A percentile compares a stretch with the other conserved stretches of the same genome.
Conservation (phyloP, 2,113 vertebrate genomes). For the Oxyruncus cristatus region DNA sequence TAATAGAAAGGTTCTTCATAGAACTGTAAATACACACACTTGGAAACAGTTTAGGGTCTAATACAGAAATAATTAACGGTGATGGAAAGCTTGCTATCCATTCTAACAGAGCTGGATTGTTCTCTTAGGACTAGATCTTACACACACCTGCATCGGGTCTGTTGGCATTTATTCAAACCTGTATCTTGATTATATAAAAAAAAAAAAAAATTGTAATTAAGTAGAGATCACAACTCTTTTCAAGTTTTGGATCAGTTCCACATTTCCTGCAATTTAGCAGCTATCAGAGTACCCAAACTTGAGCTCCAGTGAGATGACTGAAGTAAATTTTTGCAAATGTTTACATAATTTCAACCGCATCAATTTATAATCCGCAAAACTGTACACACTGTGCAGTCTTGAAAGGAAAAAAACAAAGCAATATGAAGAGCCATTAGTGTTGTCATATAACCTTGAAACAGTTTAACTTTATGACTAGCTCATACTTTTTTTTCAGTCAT, state of each 20-base stretch:
- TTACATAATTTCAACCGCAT: background rate
- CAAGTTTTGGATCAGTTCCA: background rate
- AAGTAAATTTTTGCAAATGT: background rate
- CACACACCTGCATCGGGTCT: background rate
- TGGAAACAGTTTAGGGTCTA: background rate
- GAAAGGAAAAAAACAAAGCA: background rate
- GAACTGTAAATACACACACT: background rate
- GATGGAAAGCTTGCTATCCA: background rate
- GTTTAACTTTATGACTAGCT: background rate
- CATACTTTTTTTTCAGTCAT: background rate
- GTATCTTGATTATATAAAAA: background rate
- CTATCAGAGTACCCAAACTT: background rate
- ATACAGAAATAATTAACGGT: background rate
- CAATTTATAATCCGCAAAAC: background rate
- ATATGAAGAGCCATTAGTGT: background rate
- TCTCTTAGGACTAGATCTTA: background rate
- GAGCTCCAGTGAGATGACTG: background rate
- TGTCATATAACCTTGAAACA: background rate
- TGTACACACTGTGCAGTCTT: background rate
- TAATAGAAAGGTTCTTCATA: background rate
- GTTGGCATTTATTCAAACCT: background rate
- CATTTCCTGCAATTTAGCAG: background rate
- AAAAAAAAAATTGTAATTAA: background rate
- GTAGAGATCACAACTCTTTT: background rate
- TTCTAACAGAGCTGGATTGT: background rate